Evolutionary conservation across 2,797 vertebrate genomes (phyloP).

Genomic region (Tadarida brasiliensis): DNA sequence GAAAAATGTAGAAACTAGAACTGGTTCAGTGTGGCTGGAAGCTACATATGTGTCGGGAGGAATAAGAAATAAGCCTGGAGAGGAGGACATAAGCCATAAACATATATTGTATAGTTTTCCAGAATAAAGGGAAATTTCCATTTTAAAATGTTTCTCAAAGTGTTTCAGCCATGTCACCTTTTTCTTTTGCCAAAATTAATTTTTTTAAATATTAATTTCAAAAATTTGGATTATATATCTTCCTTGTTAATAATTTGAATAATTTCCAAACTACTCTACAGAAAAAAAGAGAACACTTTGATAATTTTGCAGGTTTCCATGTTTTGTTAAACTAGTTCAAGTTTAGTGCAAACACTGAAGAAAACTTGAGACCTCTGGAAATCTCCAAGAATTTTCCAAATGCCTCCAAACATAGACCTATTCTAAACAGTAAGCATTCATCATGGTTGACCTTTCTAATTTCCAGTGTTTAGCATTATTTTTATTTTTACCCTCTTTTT

Average conservation of each 20-base stretch:
- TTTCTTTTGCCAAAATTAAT: neutral
- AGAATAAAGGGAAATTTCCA: neutral
- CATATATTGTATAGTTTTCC: neutral
- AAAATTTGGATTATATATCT: neutral
- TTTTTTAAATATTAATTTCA: neutral
- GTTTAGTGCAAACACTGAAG: constrained; percentile 6
- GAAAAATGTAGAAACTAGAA: neutral
- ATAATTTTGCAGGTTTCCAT: constrained; percentile 3
- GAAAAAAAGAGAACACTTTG: neutral
- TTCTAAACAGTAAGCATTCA: neutral
- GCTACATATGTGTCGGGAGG: neutral
- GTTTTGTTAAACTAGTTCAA: neutral
- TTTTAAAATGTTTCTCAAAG: constrained; percentile 25
- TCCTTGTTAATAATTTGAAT: constrained; percentile 30
- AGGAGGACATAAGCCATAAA: neutral
- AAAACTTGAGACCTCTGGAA: neutral
- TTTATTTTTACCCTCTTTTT: neutral
- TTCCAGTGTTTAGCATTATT: constrained; percentile 17
- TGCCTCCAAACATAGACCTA: neutral
- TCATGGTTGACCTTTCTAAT: neutral
- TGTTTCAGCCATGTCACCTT: neutral
- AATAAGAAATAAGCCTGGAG: neutral
- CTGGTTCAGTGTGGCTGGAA: neutral
- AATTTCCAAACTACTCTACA: neutral
- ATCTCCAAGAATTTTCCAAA: constrained; percentile 17